A percentile compares a stretch with the other conserved stretches of the same genome.
Conservation (phyloP, 2,888 invertebrate species). For the Tromatobia lineatoria region DNA sequence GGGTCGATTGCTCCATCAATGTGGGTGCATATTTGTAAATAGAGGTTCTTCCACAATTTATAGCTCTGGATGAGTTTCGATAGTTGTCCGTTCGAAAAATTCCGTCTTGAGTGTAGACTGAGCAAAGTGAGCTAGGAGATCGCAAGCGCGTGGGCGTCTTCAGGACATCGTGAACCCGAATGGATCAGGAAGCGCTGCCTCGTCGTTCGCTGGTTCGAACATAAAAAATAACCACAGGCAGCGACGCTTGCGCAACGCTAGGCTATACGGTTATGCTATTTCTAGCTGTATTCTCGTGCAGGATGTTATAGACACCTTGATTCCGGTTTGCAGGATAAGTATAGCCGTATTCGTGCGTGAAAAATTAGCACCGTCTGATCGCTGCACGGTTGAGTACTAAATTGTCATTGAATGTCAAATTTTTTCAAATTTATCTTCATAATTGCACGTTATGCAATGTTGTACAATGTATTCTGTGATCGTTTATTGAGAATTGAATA, state of each 20-base stretch:
- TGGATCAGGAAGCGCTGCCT: slow-evolving; percentile 68
- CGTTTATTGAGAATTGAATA: no score
- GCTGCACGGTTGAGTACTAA: background rate
- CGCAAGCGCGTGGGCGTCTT: slow-evolving; percentile 61
- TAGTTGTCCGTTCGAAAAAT: slow-evolving; percentile 64
- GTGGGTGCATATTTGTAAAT: background rate
- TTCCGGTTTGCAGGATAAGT: background rate
- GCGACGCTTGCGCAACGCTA: slow-evolving; percentile 59
- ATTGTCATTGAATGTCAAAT: background rate
- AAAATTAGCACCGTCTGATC: background rate
- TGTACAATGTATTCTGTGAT: no score
- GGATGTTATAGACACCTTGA: slow-evolving; percentile 21
- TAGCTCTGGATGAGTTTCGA: slow-evolving; percentile 63
- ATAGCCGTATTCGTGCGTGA: background rate
- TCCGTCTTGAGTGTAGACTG: slow-evolving; percentile 47
- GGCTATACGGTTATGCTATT: slow-evolving; percentile 37
- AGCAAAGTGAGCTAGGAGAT: slow-evolving; percentile 25
- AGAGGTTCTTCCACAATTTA: slow-evolving; percentile 64
- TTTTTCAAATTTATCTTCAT: background rate
- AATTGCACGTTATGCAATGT: no score
- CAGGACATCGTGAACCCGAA: slow-evolving; percentile 54
- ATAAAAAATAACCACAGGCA: slow-evolving; percentile 37
- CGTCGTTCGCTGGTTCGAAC: slow-evolving; percentile 22
- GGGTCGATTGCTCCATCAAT: no score
- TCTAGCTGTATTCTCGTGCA: slow-evolving; percentile 45